A percentile compares a stretch with the other conserved stretches of the same genome.
Evolutionary conservation across 2,888 invertebrate species (phyloP).

Genomic region (Drosophila lacicola): DNA sequence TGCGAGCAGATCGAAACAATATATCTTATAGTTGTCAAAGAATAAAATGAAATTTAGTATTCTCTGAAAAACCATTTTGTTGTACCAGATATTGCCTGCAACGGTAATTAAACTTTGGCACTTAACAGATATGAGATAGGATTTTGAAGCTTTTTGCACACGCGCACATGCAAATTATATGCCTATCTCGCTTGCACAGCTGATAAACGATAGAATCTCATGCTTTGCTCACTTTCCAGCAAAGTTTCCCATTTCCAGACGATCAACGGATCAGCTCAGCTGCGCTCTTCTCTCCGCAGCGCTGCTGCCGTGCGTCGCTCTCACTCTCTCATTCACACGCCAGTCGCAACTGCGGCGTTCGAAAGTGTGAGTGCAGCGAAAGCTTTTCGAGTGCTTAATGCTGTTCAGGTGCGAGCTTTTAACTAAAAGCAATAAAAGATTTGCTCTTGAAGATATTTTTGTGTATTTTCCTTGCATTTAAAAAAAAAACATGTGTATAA

Average conservation of each 20-base stretch:
- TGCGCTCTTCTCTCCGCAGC: no score
- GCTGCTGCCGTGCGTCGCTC: no score
- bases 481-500: conserved; percentile 15
- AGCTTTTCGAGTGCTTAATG: neutral
- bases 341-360: neutral
- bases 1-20: no score
- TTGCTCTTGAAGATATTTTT: neutral
- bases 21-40: no score
- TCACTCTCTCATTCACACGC: neutral
- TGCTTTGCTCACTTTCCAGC: no score
- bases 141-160: neutral
- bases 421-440: neutral
- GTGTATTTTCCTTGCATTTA: no score
- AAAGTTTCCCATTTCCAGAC: no score
- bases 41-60: no score
- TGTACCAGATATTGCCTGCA: neutral
- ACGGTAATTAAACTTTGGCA: neutral
- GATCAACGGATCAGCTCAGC: no score
- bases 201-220: no score
- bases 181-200: neutral
- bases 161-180: neutral
- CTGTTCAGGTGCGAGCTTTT: neutral
- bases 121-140: neutral
- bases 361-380: neutral
- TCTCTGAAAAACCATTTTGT: neutral